These are phyloP conservation scores for Euglossa dilemma DNA, from an alignment of 1,140 invertebrate genomes.

Conservation along the genomic window DNA sequence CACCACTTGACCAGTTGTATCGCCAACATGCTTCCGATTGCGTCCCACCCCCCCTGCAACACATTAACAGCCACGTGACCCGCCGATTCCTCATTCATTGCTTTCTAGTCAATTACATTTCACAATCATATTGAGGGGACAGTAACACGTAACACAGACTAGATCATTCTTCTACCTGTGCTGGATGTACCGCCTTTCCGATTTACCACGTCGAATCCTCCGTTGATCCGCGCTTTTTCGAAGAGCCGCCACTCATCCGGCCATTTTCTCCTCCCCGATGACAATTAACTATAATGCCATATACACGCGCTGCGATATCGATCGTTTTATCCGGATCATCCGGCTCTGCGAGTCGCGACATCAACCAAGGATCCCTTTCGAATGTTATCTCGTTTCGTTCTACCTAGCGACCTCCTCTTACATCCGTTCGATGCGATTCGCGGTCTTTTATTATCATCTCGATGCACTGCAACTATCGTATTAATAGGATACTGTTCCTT, in stretches of 20 bases:
- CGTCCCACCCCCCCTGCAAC: slow-evolving; percentile 82
- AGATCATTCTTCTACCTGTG: slow-evolving; percentile 31
- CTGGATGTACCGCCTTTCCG: slow-evolving; percentile 24
- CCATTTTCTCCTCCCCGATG: background rate
- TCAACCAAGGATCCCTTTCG: background rate
- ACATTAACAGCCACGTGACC: slow-evolving; percentile 81
- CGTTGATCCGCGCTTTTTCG: background rate
- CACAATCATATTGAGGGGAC: slow-evolving; percentile 32
- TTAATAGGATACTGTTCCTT: background rate
- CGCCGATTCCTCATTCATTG: slow-evolving; percentile 64
- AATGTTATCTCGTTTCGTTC: background rate
- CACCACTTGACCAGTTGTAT: slow-evolving; percentile 82
- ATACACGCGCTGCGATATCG: background rate
- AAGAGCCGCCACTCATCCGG: background rate
- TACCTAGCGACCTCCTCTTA: background rate
- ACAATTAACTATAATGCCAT: background rate
- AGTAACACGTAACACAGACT: slow-evolving; percentile 52
- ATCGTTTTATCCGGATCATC: background rate
- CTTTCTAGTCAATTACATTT: slow-evolving; percentile 42
- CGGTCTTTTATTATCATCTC: background rate
- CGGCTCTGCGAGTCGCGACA: slow-evolving; percentile 14
- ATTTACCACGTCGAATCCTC: background rate
- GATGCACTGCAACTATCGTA: background rate
- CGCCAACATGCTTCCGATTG: slow-evolving; percentile 82
- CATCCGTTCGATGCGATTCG: slow-evolving; percentile 1